phyloP scores from a whole-genome alignment of 2,797 vertebrate species.

The Scleropages formosus region DNA sequence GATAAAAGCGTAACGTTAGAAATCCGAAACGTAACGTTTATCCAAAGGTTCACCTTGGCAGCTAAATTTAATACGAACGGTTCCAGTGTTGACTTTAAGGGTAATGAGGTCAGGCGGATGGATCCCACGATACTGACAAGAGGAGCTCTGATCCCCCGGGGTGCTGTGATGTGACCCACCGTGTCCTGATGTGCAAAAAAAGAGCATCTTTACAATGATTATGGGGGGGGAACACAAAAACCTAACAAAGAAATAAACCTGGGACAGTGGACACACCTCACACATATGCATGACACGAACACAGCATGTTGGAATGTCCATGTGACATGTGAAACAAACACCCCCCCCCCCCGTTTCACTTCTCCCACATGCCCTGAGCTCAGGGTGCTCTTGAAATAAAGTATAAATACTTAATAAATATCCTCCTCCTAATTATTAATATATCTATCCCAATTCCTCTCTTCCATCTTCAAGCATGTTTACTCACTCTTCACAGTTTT shows the following conservation, averaged over 20 bases:
- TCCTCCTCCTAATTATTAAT: constrained; percentile 26
- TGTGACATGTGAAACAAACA: neutral
- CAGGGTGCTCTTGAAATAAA: constrained; percentile 15
- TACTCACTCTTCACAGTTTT: constrained; percentile 39
- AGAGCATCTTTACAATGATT: too few relatives aligned
- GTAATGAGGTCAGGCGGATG: too few relatives aligned
- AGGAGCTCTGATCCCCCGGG: too few relatives aligned
- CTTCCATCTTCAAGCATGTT: constrained; percentile 29
- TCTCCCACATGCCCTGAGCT: constrained; percentile 28
- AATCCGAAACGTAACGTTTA: too few relatives aligned
- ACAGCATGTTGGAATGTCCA: neutral
- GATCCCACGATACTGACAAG: too few relatives aligned
- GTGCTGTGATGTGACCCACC: too few relatives aligned
- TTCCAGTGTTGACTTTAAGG: too few relatives aligned
- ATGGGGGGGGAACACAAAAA: too few relatives aligned
- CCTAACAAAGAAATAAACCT: constrained; percentile 14
- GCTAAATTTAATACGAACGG: too few relatives aligned
- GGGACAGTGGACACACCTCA: neutral
- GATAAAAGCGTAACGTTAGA: neutral
- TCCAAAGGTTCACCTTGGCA: too few relatives aligned
- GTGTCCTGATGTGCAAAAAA: too few relatives aligned
- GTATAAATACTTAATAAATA: constrained; percentile 36
- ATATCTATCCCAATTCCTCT: constrained; percentile 7
- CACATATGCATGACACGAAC: neutral
- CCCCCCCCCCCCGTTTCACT: neutral